Base-by-base conservation (phyloP, 1,140 invertebrate genomes). In the Venustaconcha ellipsiformis region DNA sequence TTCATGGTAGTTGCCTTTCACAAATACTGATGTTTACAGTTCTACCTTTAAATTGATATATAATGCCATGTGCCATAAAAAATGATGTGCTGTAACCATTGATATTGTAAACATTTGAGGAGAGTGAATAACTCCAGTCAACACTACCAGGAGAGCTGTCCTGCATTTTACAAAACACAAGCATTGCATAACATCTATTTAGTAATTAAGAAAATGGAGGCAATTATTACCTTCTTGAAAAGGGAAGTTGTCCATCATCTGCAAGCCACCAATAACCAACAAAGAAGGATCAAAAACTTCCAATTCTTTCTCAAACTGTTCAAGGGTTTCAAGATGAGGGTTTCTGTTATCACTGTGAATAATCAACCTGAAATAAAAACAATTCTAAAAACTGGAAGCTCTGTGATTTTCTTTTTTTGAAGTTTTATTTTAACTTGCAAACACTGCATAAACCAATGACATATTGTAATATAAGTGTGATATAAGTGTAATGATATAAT, bases 161-260 rank as follows among this genome's bases (percentile, higher is more conserved):
- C 26, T 30, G 26, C 26, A 30, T 30, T 30, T 30, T 30, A 30
- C 26, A 30, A 30, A 30, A 30, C 26, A 30, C 26, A 30, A 30
- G 26, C 26, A 2, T 30, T 30, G 4, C 1, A 30, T 48, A 48
- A 48, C 11, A 48, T 48, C 37, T 48, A 48, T 48, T 48, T 48
- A 58, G 57, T 57, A 57, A 57, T 69, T 17, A 69, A 20, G n/a
- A 57, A 69, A n/a, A n/a, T 0, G 20, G 20, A 65, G 63, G 11
- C 3, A 18, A 23, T 74, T 66, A 70, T 58, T 87, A 93, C 93
- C 93, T 87, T 91, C 80, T 76, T 89, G 88, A 82, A 95, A 95
- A 57, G 94, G 95, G 89, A 94, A 96, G 88, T 94, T 96, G 87
- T 97, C 95, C 95, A 97, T 95, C 94, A 96, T 95, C 86, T 97